A percentile compares a stretch with the other conserved stretches of the same genome.
Conservation (phyloP, 2,888 invertebrate genomes). For the Drosophila maculinotata region DNA sequence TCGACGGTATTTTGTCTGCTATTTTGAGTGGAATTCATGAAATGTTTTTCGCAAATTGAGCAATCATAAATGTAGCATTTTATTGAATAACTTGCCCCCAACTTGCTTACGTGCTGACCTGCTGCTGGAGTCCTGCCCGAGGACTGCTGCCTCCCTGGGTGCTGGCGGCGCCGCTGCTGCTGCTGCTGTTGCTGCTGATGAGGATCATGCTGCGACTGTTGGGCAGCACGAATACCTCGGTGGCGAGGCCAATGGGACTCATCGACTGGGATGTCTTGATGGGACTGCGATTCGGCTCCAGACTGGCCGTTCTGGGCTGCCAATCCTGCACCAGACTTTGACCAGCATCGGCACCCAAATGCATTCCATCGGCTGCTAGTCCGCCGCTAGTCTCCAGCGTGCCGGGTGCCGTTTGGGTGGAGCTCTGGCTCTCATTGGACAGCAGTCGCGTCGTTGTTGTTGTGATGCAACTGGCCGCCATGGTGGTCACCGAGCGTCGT, state of each 20-base stretch:
- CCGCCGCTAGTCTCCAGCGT: constrained; percentile 44
- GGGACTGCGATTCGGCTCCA: constrained; percentile 80
- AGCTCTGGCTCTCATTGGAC: constrained; percentile 65
- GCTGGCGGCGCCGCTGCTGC: constrained; percentile 19
- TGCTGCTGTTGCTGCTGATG: constrained; percentile 63
- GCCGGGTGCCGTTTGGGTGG: constrained; percentile 61
- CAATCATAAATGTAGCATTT: no score
- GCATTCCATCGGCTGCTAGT: not conserved
- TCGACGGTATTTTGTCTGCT: no score
- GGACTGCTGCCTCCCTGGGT: constrained; percentile 47
- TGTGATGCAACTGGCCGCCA: constrained; percentile 52
- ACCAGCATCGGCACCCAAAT: not conserved
- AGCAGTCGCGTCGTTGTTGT: constrained; percentile 47
- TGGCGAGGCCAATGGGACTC: constrained; percentile 80
- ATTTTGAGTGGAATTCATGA: no score
- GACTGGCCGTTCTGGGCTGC: constrained; percentile 65
- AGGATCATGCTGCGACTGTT: constrained; percentile 84
- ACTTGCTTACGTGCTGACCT: constrained; percentile 72
- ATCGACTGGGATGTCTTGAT: constrained; percentile 84
- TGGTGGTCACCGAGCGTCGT: constrained; percentile 66
- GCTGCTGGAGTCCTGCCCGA: constrained; percentile 64
- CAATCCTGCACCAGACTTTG: constrained; percentile 56
- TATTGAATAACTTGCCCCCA: no score
- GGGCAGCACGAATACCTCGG: constrained; percentile 79
- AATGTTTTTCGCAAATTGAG: no score